These are phyloP conservation scores for Gobio occitaniae DNA, from an alignment of 2,797 vertebrate genomes.

Conservation along the genomic window DNA sequence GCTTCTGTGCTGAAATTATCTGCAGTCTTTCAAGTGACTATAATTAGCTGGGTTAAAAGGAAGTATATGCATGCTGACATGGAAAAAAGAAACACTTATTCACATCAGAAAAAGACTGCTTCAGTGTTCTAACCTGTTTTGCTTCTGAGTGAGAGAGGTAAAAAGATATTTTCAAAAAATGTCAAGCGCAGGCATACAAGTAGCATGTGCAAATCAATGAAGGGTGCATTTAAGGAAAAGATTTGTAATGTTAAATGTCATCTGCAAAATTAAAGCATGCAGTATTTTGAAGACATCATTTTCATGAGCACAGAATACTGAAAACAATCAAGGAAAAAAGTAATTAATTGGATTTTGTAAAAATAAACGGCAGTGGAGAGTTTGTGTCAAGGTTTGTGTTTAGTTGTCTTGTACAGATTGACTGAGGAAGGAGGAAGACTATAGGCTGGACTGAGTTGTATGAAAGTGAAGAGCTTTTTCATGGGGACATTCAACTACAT, in stretches of 20 bases:
- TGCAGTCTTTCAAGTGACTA: neutral
- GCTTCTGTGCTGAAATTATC: neutral
- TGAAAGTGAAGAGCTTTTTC: conserved; percentile 15
- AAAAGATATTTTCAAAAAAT: conserved; percentile 32
- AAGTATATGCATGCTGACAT: conserved; percentile 1
- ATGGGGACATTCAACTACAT: neutral
- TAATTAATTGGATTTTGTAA: neutral
- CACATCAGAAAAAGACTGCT: neutral
- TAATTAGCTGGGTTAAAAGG: neutral
- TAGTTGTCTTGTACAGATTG: neutral
- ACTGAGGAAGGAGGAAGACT: neutral
- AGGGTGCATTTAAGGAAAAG: neutral
- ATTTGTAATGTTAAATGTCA: conserved; percentile 33
- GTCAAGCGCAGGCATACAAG: conserved; percentile 25
- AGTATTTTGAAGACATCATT: conserved; percentile 14
- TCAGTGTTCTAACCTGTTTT: neutral
- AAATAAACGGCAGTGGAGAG: neutral
- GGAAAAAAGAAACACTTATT: neutral
- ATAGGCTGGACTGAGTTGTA: neutral
- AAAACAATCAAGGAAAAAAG: neutral
- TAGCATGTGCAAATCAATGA: conserved; percentile 38
- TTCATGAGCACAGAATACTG: neutral
- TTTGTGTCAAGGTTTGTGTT: neutral
- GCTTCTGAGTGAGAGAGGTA: neutral
- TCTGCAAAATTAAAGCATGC: conserved; percentile 35